phyloP scores from a whole-genome alignment of 2,888 invertebrate species.

The Hypercompe scribonia region DNA sequence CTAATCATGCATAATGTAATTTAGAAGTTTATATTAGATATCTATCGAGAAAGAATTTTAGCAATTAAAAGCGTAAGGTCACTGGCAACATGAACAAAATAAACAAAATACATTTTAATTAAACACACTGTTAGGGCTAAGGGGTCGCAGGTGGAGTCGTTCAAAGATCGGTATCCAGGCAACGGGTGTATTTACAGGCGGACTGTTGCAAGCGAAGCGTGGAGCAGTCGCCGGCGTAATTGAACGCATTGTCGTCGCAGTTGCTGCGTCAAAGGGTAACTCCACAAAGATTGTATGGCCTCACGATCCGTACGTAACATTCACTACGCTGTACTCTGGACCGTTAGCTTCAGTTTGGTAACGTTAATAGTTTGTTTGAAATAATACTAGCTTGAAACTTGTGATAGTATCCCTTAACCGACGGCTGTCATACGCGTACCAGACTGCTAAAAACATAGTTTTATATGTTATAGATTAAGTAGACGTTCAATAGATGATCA shows the following conservation, averaged over 20 bases:
- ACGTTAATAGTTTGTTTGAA: neutral
- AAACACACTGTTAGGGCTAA: slow-evolving; percentile 16
- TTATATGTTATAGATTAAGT: too few relatives aligned
- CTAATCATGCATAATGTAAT: too few relatives aligned
- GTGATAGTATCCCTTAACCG: too few relatives aligned
- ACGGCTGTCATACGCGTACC: too few relatives aligned
- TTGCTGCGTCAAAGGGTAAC: slow-evolving; percentile 25
- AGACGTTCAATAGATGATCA: too few relatives aligned
- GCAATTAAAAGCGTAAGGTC: too few relatives aligned
- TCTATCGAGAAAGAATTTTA: too few relatives aligned
- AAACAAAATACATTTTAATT: neutral
- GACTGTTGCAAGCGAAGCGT: neutral
- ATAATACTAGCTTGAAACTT: neutral
- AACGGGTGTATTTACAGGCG: slow-evolving; percentile 13
- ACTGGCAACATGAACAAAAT: neutral
- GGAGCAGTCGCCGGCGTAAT: slow-evolving; percentile 24
- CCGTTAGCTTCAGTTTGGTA: neutral
- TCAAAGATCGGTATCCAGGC: slow-evolving; percentile 22
- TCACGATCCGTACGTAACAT: slow-evolving; percentile 8
- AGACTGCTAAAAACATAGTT: too few relatives aligned
- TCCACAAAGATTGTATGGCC: slow-evolving; percentile 18
- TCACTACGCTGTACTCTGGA: neutral
- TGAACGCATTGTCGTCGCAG: slow-evolving; percentile 32
- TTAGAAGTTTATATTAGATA: too few relatives aligned
- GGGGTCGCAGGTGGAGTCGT: slow-evolving; percentile 29